Base-by-base conservation (phyloP, 1,140 invertebrate species). In the Dendrolimus kikuchii region DNA sequence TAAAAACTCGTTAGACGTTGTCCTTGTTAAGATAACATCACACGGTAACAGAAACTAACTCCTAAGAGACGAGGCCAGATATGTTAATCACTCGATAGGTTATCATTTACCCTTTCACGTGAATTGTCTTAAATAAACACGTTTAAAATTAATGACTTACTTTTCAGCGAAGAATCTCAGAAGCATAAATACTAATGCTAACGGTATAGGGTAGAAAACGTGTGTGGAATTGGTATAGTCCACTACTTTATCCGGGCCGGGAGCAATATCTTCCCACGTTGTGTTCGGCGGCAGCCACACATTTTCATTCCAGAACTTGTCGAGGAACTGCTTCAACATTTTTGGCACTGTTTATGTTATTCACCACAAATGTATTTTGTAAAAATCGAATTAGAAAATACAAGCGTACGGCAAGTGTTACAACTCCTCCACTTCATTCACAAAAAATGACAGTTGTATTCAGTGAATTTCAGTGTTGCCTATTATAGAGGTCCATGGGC, bases 251-350 rank as follows among this genome's bases (percentile, higher is more conserved):
- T 91, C 93, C 45, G 93, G 90, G 58, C 91, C 94, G 38, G 95
- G 93, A 66, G 91, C 89, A 51, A 97, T 91, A 72, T 96, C 93
- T 41, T 89, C 89, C 96, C 96, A 98, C 66, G 94, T 95, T 62
- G 92, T 92, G 81, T 96, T 96, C 55, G 95, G 95, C 57, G 96
- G 95, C 68, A 96, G 89, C 96, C 96, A 97, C 71, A 97, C 88
- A 64, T 92, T 81, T 67, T 93, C 91, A 71, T 91, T 92, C 95
- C 95, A 97, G 87, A 97, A 96, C 49, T 88, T 84, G 66, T 91
- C 81, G 49, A 88, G 67, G 40, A 90, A 54, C 46, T 62, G 54
- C 51, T 57, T 60, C 51, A 84, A 65, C 81, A 85, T 85, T 53
- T 59, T 74, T 59, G 53, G 38, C 58, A 71, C 56, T 66, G 38